phyloP scores from a whole-genome alignment of 2,113 vertebrate genomes.

The Muntiacus muntjak region DNA sequence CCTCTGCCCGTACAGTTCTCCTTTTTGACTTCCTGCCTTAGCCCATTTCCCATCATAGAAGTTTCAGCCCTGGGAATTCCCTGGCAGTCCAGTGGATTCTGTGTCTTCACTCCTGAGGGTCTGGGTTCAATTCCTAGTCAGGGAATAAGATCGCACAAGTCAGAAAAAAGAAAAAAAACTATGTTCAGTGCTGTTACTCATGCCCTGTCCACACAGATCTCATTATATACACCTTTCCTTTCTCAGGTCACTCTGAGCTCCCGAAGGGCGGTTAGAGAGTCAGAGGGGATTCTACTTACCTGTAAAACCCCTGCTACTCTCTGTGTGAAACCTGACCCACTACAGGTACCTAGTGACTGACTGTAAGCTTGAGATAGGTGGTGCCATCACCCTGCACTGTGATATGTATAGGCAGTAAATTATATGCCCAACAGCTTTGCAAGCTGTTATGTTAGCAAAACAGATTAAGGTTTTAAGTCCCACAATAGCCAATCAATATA shows the following conservation, averaged over 20 bases:
- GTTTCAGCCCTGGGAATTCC: background rate
- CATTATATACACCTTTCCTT: background rate
- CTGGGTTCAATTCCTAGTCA: background rate
- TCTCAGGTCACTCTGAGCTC: background rate
- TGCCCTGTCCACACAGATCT: background rate
- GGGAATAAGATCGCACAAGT: background rate
- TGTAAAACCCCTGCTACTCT: background rate
- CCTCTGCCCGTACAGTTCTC: background rate
- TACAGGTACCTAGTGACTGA: background rate
- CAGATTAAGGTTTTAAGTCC: conserved; percentile 66
- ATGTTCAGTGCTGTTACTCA: background rate
- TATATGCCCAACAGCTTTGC: conserved; percentile 37
- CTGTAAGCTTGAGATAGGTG: background rate
- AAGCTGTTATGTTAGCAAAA: conserved; percentile 57
- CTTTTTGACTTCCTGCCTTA: background rate
- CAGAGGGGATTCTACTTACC: background rate
- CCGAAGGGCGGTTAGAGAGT: background rate
- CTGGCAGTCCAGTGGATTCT: background rate
- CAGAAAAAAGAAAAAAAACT: background rate
- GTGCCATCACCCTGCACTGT: background rate
- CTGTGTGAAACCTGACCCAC: background rate
- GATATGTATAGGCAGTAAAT: background rate
- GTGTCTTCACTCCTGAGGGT: background rate
- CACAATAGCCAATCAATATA: conserved; percentile 75
- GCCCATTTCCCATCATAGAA: background rate